phyloP scores from a whole-genome alignment of 2,888 invertebrate genomes.

The Eristalinus aeneus region DNA sequence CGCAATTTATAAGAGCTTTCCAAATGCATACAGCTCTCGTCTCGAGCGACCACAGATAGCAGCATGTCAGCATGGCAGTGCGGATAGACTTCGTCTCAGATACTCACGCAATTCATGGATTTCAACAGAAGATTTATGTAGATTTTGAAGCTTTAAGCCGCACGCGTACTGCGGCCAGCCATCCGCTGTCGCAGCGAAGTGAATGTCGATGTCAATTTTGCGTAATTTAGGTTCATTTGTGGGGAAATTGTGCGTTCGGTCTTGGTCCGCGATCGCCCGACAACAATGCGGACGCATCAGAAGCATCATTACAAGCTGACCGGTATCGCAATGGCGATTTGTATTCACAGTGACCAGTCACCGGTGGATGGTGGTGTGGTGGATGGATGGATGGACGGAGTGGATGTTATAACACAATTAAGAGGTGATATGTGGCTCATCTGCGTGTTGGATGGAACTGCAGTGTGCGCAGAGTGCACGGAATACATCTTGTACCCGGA shows the following conservation, averaged over 20 bases:
- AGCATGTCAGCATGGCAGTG: neutral
- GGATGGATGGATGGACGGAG: neutral
- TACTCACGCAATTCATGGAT: slow-evolving; percentile 48
- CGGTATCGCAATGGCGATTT: slow-evolving; percentile 37
- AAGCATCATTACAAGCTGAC: slow-evolving; percentile 53
- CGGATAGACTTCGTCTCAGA: neutral
- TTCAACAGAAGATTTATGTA: slow-evolving; percentile 67
- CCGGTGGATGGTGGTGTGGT: slow-evolving; percentile 35
- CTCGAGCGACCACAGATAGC: neutral
- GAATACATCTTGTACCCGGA: neutral
- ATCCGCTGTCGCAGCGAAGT: slow-evolving; percentile 9
- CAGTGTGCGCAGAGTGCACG: neutral
- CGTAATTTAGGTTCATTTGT: slow-evolving; percentile 57
- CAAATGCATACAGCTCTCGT: slow-evolving; percentile 30
- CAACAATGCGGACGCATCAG: slow-evolving; percentile 46
- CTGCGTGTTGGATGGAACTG: slow-evolving; percentile 36
- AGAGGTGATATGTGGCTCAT: slow-evolving; percentile 54
- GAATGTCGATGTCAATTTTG: slow-evolving; percentile 57
- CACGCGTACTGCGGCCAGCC: slow-evolving; percentile 37
- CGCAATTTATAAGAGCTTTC: slow-evolving; percentile 45
- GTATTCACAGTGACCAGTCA: slow-evolving; percentile 54
- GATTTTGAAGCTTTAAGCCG: slow-evolving; percentile 59
- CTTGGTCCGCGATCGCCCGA: neutral
- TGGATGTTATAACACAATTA: slow-evolving; percentile 54
- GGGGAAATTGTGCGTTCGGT: slow-evolving; percentile 63